phyloP scores from a whole-genome alignment of 2,888 invertebrate species.

The Temnothorax unifasciatus region DNA sequence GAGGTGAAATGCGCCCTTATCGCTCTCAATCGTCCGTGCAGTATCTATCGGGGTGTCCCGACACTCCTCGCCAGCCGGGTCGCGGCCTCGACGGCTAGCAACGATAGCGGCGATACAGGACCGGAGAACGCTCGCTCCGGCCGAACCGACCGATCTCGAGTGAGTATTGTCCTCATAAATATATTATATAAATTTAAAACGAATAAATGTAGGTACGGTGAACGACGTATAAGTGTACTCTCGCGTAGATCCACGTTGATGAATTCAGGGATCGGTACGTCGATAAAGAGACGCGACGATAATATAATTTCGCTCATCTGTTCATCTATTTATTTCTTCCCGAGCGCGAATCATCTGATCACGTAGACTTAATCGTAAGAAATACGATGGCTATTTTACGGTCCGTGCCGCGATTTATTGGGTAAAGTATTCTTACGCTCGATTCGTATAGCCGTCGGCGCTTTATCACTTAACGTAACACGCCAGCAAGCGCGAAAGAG shows the following conservation, averaged over 20 bases:
- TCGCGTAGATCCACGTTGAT: background rate
- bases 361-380: constrained; percentile 30
- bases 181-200: background rate
- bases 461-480: constrained; percentile 32
- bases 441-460: constrained; percentile 19
- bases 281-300: background rate
- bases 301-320: background rate
- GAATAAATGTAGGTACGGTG: background rate
- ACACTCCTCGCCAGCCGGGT: constrained; percentile 66
- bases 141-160: constrained; percentile 27
- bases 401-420: constrained; percentile 25
- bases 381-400: constrained; percentile 33
- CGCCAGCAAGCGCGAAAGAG: constrained; percentile 2
- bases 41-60: constrained; percentile 81
- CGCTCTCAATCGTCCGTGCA: constrained; percentile 82
- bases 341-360: background rate
- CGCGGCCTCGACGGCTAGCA: constrained; percentile 72
- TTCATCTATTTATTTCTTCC: background rate
- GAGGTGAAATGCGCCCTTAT: constrained; percentile 81
- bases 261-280: background rate
- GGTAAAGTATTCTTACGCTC: constrained; percentile 19
- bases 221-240: background rate
- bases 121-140: constrained; percentile 43
- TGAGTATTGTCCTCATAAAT: constrained; percentile 12
- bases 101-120: constrained; percentile 61